Conservation (phyloP, 2,797 vertebrate genomes). For the Salarias fasciatus region DNA sequence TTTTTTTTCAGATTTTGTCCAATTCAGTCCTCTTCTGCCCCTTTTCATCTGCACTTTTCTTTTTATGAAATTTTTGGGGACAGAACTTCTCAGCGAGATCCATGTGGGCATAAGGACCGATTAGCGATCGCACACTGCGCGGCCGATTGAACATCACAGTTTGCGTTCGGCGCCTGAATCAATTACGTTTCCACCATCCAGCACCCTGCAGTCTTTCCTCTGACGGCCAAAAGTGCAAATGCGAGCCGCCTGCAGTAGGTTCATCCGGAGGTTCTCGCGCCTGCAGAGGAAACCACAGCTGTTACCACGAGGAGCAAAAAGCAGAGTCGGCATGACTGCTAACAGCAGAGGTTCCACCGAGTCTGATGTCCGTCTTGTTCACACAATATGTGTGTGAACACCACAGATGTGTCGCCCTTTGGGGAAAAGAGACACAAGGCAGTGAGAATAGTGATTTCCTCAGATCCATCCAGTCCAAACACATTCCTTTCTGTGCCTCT, state of each 20-base stretch:
- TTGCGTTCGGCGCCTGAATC: constrained; percentile 8
- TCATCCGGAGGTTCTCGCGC: background rate
- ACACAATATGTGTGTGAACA: too few relatives aligned
- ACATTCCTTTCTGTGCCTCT: constrained; percentile 55
- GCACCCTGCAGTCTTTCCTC: constrained; percentile 9
- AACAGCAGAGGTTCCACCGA: background rate
- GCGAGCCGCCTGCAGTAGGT: constrained; percentile 2
- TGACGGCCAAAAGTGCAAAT: background rate
- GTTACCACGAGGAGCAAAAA: background rate
- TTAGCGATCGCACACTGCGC: constrained; percentile 2
- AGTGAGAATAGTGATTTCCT: constrained; percentile 23
- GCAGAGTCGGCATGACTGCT: background rate
- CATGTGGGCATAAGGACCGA: constrained; percentile 2
- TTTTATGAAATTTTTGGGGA: background rate
- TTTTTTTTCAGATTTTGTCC: too few relatives aligned
- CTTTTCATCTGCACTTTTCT: too few relatives aligned
- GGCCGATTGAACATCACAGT: constrained; percentile 5
- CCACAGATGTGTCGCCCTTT: constrained; percentile 5
- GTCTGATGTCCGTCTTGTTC: constrained; percentile 11
- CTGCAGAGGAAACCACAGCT: constrained; percentile 27
- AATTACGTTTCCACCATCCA: background rate
- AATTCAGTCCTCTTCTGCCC: too few relatives aligned
- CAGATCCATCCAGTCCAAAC: constrained; percentile 17
- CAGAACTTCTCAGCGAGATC: constrained; percentile 10
- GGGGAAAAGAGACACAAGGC: constrained; percentile 2